Base-by-base conservation (phyloP, 2,797 vertebrate species). In the Acridotheres tristis region DNA sequence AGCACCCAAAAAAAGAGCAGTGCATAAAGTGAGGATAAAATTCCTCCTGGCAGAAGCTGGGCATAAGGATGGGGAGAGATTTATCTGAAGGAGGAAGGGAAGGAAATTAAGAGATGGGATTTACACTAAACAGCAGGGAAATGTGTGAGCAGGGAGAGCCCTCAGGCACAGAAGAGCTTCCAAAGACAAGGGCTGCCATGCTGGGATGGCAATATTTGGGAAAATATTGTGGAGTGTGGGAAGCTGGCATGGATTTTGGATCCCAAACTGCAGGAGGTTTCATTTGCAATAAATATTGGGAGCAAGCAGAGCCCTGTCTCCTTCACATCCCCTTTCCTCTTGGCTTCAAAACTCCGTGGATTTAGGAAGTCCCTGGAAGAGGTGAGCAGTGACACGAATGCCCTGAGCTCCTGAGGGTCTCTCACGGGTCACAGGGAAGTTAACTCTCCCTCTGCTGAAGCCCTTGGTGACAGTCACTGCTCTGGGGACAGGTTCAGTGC, bases 51-150 rank as follows among this genome's bases (percentile, higher is more conserved):
- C 89, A 90, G 72, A 66, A n/a, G 75, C 71, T 79, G 71, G 90
- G 88, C 80, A 75, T 0, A 27, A 72, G 55, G 63, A 72, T 43
- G 47, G 92, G 54, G 81, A 54, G 84, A 93, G 85, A 79, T 85
- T 84, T 73, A 87, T 87, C 59, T 79, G 78, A 73, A 86, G 53
- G 89, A 90, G 67, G 50, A 79, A 73, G 21, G 57, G 38, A 95
- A 20, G 0, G 72, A 87, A 90, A 77, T 88, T 21, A 58, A 90
- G 71, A 76, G 95, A 42, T 11, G 72, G 74, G 87, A 67, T 93
- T 93, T 77, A 67, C 74, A 38, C 47, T 25, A 19, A 82, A 51
- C 45, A 80, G 78, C 87, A 58, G 91, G 75, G 55, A 67, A 89
- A 79, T 26, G 68, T 23, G 63, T 6, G n/a, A 17, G 34, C 34